These are phyloP conservation scores for Phyllostomus discolor DNA, from an alignment of 2,113 vertebrate species.

Conservation along the genomic window DNA sequence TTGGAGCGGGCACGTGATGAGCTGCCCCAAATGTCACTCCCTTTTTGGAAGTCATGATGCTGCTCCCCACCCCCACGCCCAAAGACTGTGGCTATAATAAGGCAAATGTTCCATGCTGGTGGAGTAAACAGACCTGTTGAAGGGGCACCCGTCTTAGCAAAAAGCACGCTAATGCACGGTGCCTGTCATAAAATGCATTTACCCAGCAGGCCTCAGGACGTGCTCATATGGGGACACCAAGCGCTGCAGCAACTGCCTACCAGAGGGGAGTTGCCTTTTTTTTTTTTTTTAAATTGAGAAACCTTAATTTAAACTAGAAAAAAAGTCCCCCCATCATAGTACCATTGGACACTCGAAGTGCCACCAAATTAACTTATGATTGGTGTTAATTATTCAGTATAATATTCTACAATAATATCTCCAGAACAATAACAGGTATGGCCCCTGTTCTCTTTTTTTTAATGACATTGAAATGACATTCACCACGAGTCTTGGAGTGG, in stretches of 20 bases:
- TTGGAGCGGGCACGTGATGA: neutral
- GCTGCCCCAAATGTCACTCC: slow-evolving; percentile 30
- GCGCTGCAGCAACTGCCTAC: neutral
- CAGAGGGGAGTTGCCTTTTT: neutral
- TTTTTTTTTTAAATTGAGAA: neutral
- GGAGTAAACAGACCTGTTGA: slow-evolving; percentile 25
- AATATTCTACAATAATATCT: neutral
- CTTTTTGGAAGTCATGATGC: slow-evolving; percentile 52
- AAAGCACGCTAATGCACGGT: neutral
- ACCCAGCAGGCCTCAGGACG: neutral
- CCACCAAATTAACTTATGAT: neutral
- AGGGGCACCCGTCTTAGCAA: neutral
- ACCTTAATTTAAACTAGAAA: neutral
- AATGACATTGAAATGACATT: neutral
- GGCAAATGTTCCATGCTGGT: slow-evolving; percentile 1
- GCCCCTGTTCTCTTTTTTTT: neutral
- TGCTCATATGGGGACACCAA: neutral
- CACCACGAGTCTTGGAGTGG: neutral
- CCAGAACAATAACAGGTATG: neutral
- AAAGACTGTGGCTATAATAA: slow-evolving; percentile 37
- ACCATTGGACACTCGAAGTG: neutral
- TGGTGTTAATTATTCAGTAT: neutral
- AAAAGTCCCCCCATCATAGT: neutral
- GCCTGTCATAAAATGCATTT: neutral
- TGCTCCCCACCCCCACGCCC: neutral